These are phyloP conservation scores for Steinernema hermaphroditum DNA, from an alignment of 2,888 invertebrate genomes.

Conservation along the genomic window DNA sequence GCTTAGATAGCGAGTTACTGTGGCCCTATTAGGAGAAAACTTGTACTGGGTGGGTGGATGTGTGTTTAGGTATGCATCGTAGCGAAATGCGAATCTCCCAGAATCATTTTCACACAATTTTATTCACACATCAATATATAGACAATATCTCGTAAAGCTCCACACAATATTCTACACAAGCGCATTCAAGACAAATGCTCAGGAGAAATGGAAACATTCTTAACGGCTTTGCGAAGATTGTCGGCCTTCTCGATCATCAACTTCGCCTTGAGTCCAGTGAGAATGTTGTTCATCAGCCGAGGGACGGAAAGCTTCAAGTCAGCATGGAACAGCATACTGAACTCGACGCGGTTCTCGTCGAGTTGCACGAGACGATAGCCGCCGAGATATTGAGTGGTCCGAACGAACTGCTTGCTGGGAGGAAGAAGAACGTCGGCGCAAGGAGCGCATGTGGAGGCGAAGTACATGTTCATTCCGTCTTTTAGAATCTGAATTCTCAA, in stretches of 20 bases:
- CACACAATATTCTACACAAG: neutral
- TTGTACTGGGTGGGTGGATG: no score
- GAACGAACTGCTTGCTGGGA: slow-evolving; percentile 32
- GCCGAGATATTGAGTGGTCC: slow-evolving; percentile 41
- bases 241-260: slow-evolving; percentile 38
- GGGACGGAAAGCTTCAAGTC: slow-evolving; percentile 39
- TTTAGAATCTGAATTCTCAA: neutral
- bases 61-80: no score
- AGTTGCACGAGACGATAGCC: slow-evolving; percentile 35
- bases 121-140: no score
- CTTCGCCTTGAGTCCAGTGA: slow-evolving; percentile 36
- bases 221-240: slow-evolving; percentile 32
- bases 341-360: slow-evolving; percentile 34
- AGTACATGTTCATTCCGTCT: neutral
- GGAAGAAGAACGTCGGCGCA: neutral
- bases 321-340: slow-evolving; percentile 40
- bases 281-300: slow-evolving; percentile 21
- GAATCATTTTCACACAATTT: no score
- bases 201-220: neutral
- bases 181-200: neutral
- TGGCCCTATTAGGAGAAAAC: no score
- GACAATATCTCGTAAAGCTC: slow-evolving; percentile 5
- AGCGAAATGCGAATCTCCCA: no score
- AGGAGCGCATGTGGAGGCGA: neutral
- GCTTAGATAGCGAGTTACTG: no score